Conservation (phyloP, 2,113 vertebrate genomes). For the Brachyhypopomus occidentalis region DNA sequence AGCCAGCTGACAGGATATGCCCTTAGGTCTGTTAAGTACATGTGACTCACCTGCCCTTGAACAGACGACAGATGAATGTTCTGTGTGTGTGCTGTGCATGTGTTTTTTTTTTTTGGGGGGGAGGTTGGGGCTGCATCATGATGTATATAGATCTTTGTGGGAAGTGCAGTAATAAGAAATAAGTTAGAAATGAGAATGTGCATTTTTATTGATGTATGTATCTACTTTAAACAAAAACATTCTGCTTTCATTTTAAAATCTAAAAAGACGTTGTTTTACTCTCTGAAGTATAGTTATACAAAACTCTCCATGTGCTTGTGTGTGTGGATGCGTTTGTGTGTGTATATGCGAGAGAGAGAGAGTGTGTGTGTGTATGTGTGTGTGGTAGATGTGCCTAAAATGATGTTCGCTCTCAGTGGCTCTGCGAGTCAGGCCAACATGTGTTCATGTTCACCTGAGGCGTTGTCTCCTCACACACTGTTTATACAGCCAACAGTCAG, state of each 20-base stretch:
- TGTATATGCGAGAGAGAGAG: too few species aligned
- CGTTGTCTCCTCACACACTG: constrained; percentile 30
- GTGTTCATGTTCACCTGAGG: constrained; percentile 51
- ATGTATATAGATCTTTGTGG: too few species aligned
- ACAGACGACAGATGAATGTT: constrained; percentile 12
- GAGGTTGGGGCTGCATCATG: neutral
- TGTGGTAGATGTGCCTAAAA: constrained; percentile 41
- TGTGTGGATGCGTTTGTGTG: constrained; percentile 25
- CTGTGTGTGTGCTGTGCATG: constrained; percentile 1
- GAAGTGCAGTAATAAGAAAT: too few species aligned
- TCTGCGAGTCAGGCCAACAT: constrained; percentile 30
- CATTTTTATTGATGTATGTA: too few species aligned
- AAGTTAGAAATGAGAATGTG: too few species aligned
- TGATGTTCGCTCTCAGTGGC: constrained; percentile 37
- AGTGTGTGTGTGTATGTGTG: constrained; percentile 20
- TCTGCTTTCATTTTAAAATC: too few species aligned
- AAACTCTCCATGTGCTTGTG: neutral
- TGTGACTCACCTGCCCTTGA: constrained; percentile 30
- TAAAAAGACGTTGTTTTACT: too few species aligned
- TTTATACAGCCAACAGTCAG: constrained; percentile 45
- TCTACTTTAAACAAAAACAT: too few species aligned
- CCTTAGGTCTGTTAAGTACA: constrained; percentile 25
- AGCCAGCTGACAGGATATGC: constrained; percentile 26
- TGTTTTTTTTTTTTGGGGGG: neutral
- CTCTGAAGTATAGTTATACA: too few species aligned